Conservation (phyloP, 2,113 vertebrate genomes). For the Falcunculus frontatus region DNA sequence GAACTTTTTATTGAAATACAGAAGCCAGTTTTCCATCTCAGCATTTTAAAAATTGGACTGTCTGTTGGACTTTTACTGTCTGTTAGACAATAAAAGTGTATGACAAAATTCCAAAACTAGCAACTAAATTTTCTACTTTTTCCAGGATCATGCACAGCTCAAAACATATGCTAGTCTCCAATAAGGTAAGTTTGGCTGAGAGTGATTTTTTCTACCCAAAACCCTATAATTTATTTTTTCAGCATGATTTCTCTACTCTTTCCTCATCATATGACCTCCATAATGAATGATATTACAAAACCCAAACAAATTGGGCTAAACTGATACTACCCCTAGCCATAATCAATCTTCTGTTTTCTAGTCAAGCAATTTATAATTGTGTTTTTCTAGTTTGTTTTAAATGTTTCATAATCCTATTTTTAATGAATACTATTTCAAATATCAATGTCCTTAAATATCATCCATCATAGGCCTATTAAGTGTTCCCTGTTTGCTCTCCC, state of each 20-base stretch:
- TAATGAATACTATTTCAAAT: accelerated
- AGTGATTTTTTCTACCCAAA: not conserved
- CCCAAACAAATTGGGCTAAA: not conserved
- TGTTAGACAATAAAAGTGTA: not conserved
- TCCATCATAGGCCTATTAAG: not conserved
- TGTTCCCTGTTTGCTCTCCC: not conserved
- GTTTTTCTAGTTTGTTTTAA: not conserved
- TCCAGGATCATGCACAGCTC: not conserved
- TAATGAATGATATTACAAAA: not conserved
- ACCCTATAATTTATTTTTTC: not conserved
- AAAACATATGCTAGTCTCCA: not conserved
- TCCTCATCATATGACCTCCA: not conserved
- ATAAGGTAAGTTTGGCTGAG: not conserved
- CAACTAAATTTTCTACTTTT: not conserved
- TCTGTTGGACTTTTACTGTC: not conserved
- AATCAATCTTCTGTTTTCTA: not conserved
- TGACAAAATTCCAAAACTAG: not conserved
- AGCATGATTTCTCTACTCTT: not conserved
- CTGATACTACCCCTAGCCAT: not conserved
- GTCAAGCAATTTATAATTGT: not conserved
- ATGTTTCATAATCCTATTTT: not conserved
- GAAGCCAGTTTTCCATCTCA: not conserved
- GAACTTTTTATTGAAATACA: not conserved
- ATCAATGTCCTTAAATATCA: not conserved
- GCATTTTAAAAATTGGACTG: not conserved